These are phyloP conservation scores for Ictalurus furcatus DNA, from an alignment of 2,113 vertebrate genomes.

Conservation along the genomic window DNA sequence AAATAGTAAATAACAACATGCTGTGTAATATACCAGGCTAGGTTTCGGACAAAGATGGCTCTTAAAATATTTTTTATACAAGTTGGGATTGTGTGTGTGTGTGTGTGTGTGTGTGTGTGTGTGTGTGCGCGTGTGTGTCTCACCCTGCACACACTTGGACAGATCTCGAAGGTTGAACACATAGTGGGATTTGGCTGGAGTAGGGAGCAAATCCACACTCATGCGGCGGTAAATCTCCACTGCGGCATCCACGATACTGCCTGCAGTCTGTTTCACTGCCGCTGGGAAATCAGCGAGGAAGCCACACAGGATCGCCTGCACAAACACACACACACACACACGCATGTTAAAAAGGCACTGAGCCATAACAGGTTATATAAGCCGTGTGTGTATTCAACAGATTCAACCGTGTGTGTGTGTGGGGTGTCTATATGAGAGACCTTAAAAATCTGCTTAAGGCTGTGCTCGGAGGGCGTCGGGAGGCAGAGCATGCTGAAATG, in stretches of 20 bases:
- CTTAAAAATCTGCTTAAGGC: conserved; percentile 85
- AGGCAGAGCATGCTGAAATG: conserved; percentile 84
- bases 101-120: not conserved
- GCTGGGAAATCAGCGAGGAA: conserved; percentile 79
- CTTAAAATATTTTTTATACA: no score
- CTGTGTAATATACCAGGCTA: not conserved
- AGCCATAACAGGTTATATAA: not conserved
- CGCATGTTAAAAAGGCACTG: not conserved
- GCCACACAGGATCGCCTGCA: conserved; percentile 80
- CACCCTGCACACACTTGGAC: conserved; percentile 87
- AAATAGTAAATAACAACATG: not conserved
- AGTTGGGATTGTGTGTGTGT: no score
- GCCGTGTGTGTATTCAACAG: not conserved
- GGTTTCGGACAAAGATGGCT: no score
- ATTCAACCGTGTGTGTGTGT: not conserved
- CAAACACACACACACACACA: not conserved
- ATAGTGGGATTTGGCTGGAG: conserved; percentile 88
- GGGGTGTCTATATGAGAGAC: conserved; percentile 58
- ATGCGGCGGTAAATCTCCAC: conserved; percentile 86
- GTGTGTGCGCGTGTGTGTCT: not conserved
- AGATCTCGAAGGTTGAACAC: conserved; percentile 87
- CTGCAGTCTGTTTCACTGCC: conserved; percentile 73
- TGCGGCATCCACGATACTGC: conserved; percentile 80
- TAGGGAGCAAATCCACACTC: conserved; percentile 86
- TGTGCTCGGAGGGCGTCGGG: conserved; percentile 80